Conservation (phyloP, 2,113 vertebrate genomes). For the Cebidichthys violaceus region DNA sequence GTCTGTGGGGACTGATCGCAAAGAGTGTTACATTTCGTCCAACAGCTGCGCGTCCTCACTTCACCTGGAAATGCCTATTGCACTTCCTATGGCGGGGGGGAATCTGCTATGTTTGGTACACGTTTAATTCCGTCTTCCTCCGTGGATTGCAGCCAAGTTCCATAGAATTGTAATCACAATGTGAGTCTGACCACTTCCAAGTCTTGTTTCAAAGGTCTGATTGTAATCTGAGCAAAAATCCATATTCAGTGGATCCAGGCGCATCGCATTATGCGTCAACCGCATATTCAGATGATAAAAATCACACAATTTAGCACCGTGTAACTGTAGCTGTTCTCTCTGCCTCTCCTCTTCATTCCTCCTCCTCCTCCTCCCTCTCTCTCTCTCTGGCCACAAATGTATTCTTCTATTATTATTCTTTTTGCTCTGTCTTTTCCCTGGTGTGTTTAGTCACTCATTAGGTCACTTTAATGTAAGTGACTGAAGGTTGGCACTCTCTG, state of each 20-base stretch:
- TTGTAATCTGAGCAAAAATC: conserved; percentile 56
- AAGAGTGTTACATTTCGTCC: not conserved
- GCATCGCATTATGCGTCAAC: conserved; percentile 42
- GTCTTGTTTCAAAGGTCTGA: conserved; percentile 57
- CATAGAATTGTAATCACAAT: conserved; percentile 23
- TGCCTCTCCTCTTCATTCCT: conserved; percentile 10
- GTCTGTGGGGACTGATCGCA: not conserved
- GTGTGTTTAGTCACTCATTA: conserved; percentile 59
- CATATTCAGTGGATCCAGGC: conserved; percentile 49
- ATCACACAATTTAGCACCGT: conserved; percentile 42
- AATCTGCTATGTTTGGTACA: not conserved
- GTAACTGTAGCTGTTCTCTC: conserved; percentile 36
- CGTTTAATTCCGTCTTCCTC: not conserved
- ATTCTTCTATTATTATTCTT: conserved; percentile 2
- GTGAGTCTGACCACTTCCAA: conserved; percentile 41
- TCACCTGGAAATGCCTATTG: not conserved
- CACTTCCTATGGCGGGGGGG: not conserved
- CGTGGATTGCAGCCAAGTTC: conserved; percentile 24
- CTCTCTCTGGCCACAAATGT: conserved; percentile 1
- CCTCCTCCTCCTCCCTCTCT: not conserved
- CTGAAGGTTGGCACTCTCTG: conserved; percentile 62
- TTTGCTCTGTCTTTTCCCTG: not conserved
- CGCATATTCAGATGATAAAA: conserved; percentile 60
- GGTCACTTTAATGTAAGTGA: conserved; percentile 53
- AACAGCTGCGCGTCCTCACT: not conserved